Percentiles rank a stretch among this genome's conserved stretches.
Conservation (phyloP, 2,113 vertebrate genomes). For the Heterotilapia buettikoferi region DNA sequence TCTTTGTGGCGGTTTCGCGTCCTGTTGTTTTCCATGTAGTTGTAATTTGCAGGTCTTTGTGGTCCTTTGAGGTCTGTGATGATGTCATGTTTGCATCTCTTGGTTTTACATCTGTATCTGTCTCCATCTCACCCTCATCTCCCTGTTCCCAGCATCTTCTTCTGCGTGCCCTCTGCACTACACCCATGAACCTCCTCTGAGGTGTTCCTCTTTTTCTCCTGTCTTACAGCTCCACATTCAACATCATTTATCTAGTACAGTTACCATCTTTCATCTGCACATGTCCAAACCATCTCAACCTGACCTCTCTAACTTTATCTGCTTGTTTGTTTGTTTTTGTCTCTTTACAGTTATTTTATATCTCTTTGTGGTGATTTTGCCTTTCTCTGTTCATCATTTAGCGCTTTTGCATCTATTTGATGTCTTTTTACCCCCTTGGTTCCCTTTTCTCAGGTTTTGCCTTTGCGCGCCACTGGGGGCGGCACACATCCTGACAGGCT, state of each 20-base stretch:
- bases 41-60: background rate
- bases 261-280: background rate
- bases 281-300: background rate
- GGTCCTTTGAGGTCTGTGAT: background rate
- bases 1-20: background rate
- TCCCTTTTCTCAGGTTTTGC: background rate
- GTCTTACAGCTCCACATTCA: background rate
- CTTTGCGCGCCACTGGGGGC: background rate
- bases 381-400: background rate
- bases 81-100: background rate
- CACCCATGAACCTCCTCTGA: background rate
- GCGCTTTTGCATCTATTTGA: background rate
- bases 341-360: background rate
- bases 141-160: rapidly evolving
- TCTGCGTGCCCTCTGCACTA: background rate
- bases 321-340: background rate
- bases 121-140: background rate
- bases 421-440: background rate
- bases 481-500: background rate
- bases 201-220: background rate
- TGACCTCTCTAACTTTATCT: background rate
- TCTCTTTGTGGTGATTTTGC: background rate
- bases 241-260: rapidly evolving
- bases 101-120: background rate
- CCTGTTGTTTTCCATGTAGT: background rate